Conservation (phyloP, 2,113 vertebrate genomes). For the Theristicus caerulescens region DNA sequence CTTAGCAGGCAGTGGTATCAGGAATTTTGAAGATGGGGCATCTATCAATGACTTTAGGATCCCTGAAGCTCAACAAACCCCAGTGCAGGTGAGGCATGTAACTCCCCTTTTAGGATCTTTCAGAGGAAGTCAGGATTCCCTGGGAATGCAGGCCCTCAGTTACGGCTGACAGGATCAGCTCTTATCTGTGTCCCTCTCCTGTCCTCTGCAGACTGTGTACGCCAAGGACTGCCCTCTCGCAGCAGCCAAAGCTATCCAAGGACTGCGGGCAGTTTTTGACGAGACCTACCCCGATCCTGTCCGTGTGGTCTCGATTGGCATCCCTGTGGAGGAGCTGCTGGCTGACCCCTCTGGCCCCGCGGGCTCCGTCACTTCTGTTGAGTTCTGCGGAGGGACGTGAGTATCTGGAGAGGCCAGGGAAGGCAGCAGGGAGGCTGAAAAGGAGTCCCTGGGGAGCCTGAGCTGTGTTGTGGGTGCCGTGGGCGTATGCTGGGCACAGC, state of each 20-base stretch:
- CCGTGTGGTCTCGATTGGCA: constrained; percentile 91
- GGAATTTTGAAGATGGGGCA: neutral
- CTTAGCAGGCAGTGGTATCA: neutral
- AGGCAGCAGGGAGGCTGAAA: accelerated
- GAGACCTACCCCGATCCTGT: constrained; percentile 98
- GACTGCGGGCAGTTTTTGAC: constrained; percentile 93
- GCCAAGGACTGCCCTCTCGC: constrained; percentile 87
- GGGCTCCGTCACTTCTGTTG: constrained; percentile 88
- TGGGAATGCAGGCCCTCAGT: neutral
- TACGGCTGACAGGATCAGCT: neutral
- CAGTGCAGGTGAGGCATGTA: neutral
- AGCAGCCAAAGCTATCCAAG: constrained; percentile 94
- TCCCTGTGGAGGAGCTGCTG: constrained; percentile 88
- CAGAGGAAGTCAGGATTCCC: neutral
- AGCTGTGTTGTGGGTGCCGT: neutral
- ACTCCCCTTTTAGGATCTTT: neutral
- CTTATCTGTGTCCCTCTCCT: neutral
- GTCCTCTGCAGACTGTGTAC: constrained; percentile 81
- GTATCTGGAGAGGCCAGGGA: constrained; percentile 23
- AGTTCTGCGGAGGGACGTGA: constrained; percentile 98
- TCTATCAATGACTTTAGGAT: neutral
- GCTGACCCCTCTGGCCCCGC: constrained; percentile 86
- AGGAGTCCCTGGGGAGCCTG: neutral
- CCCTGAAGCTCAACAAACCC: neutral
- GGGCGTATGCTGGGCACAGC: neutral